A percentile compares a stretch with the other conserved stretches of the same genome.
These are phyloP conservation scores for Aphelocoma coerulescens DNA, from an alignment of 2,113 vertebrate genomes.

Conservation along the genomic window DNA sequence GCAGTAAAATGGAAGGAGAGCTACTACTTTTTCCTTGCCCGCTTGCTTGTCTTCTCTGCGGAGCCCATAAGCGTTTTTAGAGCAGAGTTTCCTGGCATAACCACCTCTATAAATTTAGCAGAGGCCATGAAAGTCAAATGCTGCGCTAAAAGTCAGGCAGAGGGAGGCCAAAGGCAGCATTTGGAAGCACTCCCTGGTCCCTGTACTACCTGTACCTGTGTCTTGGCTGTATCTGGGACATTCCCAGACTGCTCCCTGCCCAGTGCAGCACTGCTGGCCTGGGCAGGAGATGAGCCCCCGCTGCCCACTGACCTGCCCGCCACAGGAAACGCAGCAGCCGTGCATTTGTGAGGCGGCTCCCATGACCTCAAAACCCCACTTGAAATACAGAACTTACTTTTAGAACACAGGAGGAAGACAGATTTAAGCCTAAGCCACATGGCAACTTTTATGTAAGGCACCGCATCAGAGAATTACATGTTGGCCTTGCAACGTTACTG, in stretches of 20 bases:
- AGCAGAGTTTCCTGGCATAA: slow-evolving; percentile 15
- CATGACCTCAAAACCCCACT: background rate
- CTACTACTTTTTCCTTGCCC: slow-evolving; percentile 4
- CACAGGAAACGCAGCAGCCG: background rate
- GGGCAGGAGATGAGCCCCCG: background rate
- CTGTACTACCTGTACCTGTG: background rate
- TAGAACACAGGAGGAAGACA: background rate
- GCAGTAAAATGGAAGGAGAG: slow-evolving; percentile 27
- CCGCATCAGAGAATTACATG: background rate
- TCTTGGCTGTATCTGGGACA: background rate
- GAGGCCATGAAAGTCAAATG: background rate
- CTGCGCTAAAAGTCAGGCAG: background rate
- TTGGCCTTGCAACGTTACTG: background rate
- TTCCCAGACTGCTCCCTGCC: background rate
- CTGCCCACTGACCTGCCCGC: background rate
- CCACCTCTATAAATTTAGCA: slow-evolving; percentile 9
- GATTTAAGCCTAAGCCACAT: background rate
- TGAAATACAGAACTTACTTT: background rate
- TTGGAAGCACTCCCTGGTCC: background rate
- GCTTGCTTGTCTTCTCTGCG: background rate
- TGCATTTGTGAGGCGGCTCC: background rate
- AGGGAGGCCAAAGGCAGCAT: background rate
- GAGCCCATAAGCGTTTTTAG: background rate
- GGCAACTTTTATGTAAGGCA: background rate
- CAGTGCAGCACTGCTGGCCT: fast-evolving